These are phyloP conservation scores for Pyrrhia umbra DNA, from an alignment of 2,888 invertebrate species.

Conservation along the genomic window DNA sequence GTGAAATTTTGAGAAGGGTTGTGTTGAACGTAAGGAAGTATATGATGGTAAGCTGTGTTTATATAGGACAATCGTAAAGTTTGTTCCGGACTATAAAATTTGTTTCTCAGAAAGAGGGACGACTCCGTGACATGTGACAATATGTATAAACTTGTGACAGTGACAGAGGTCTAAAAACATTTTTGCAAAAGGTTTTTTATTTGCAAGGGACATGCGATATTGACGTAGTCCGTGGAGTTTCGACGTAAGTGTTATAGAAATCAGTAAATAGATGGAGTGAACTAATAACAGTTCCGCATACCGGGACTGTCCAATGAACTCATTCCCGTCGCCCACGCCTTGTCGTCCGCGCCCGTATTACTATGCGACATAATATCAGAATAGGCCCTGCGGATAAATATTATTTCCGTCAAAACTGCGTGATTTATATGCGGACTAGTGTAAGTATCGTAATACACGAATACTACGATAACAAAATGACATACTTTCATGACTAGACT, in stretches of 20 bases:
- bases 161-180: slow-evolving; percentile 19
- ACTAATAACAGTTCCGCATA: slow-evolving; percentile 81
- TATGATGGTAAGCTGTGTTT: slow-evolving; percentile 65
- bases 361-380: slow-evolving; percentile 71
- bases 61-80: slow-evolving; percentile 69
- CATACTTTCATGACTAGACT: slow-evolving; percentile 22
- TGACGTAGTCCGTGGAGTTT: too few species aligned
- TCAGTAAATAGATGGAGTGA: slow-evolving; percentile 59
- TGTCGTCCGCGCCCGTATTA: slow-evolving; percentile 66
- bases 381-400: slow-evolving; percentile 61
- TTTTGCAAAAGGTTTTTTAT: slow-evolving; percentile 21
- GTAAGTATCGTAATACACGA: slow-evolving; percentile 33
- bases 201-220: background rate
- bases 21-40: slow-evolving; percentile 45
- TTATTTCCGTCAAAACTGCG: slow-evolving; percentile 57
- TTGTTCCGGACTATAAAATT: slow-evolving; percentile 53
- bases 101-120: slow-evolving; percentile 53
- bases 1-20: slow-evolving; percentile 39
- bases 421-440: slow-evolving; percentile 37
- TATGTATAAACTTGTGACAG: slow-evolving; percentile 25
- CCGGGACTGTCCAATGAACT: slow-evolving; percentile 84
- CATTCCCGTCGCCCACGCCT: slow-evolving; percentile 78
- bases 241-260: slow-evolving; percentile 32
- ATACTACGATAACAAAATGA: slow-evolving; percentile 31
- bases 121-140: slow-evolving; percentile 36